Evolutionary conservation across 2,113 vertebrate species (phyloP).

Genomic region (Oostethus manadensis): DNA sequence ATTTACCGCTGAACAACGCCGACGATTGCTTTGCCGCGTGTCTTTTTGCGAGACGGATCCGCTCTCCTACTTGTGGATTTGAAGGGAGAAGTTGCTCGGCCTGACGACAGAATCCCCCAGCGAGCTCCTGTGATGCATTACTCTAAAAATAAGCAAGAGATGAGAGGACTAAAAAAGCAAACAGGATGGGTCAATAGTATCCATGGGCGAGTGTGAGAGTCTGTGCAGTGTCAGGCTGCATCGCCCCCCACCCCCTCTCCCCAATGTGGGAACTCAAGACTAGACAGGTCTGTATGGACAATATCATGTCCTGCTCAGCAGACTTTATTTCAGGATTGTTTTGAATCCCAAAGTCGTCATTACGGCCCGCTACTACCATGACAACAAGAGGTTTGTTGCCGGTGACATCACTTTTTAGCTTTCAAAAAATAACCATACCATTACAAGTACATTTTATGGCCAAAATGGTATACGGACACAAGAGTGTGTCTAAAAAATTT

Average conservation of each 20-base stretch:
- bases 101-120: slow-evolving; percentile 41
- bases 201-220: slow-evolving; percentile 22
- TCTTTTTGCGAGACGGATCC: slow-evolving; percentile 17
- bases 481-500: too few species aligned
- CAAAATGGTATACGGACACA: too few species aligned
- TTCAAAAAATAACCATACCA: too few species aligned
- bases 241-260: slow-evolving; percentile 12
- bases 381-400: neutral
- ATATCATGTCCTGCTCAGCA: slow-evolving; percentile 23
- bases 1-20: slow-evolving; percentile 36
- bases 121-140: slow-evolving; percentile 53
- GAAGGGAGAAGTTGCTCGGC: slow-evolving; percentile 11
- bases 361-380: neutral
- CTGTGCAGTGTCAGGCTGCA: slow-evolving; percentile 31
- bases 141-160: slow-evolving; percentile 67
- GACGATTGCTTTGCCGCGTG: slow-evolving; percentile 17
- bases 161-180: slow-evolving; percentile 59
- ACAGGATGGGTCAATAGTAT: slow-evolving; percentile 62
- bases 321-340: slow-evolving; percentile 22
- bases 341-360: slow-evolving; percentile 13
- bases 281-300: slow-evolving; percentile 33
- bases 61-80: slow-evolving; percentile 18
- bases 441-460: too few species aligned
- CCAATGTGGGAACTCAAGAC: slow-evolving; percentile 34
- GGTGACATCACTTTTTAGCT: neutral